Evolutionary conservation across 2,797 vertebrate genomes (phyloP).

Genomic region (Phoebastria nigripes): DNA sequence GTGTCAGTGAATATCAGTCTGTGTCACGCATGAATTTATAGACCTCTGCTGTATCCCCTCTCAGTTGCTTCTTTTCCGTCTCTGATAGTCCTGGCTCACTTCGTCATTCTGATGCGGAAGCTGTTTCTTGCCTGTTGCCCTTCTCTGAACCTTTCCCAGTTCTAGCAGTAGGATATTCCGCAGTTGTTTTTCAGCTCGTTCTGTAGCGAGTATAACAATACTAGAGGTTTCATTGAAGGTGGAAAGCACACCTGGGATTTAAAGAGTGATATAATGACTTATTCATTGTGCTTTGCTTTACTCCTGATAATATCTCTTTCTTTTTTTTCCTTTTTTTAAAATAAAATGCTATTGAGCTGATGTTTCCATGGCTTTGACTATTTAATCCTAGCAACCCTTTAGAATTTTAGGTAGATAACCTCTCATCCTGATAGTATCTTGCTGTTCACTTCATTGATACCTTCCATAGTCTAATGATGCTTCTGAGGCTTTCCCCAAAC

Average conservation of each 20-base stretch:
- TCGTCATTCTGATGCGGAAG: not conserved
- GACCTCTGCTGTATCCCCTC: not conserved
- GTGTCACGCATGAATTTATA: not conserved
- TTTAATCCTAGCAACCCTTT: not conserved
- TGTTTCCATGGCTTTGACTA: not conserved
- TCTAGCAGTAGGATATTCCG: not conserved
- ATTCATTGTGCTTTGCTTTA: not conserved
- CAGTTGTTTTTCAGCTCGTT: not conserved
- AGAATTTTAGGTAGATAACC: not conserved
- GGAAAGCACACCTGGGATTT: not conserved
- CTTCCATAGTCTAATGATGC: not conserved
- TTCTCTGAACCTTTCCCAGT: not conserved
- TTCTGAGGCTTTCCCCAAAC: not conserved
- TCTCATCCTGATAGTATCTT: not conserved
- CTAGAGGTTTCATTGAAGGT: not conserved
- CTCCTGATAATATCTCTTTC: not conserved
- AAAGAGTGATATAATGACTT: not conserved
- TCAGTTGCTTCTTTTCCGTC: not conserved
- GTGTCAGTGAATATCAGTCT: not conserved
- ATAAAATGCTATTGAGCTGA: not conserved
- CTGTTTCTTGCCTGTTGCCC: not conserved
- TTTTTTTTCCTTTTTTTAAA: too few relatives aligned
- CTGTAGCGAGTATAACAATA: not conserved
- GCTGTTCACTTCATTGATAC: not conserved
- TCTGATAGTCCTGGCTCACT: not conserved